Base-by-base conservation (phyloP, 2,113 vertebrate species). In the Hemiprocne comata region DNA sequence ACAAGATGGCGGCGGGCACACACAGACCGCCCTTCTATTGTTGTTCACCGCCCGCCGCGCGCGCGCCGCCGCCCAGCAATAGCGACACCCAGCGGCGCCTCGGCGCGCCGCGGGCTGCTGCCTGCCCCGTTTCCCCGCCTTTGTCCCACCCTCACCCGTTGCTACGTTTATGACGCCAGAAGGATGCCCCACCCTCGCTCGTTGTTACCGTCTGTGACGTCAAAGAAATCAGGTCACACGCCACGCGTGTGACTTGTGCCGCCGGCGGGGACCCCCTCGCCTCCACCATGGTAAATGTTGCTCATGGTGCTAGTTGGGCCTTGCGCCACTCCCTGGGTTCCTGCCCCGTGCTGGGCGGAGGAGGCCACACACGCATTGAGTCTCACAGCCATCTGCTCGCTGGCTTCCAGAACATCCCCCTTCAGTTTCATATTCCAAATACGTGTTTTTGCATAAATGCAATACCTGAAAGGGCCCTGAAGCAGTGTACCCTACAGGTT, bases 61-160 rank as follows among this genome's bases (percentile, higher is more conserved):
- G 10, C 81, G 40, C 82, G 19, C 64, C 66, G 46, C 69, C 83
- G 69, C 82, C 96, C 95, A 58, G 26, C 97, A 97, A 81, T 97
- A 97, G 81, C 94, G 98, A 96, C 98, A 97, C 95, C 98, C 93
- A 97, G 97, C 96, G 98, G 97, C 55, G 33, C 34, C 55, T 12
- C 19, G 4, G 34, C 11, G 55, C 54, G 10, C 25, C 4, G 69
- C 69, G n/a, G 19, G 12, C 10, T 18, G 10, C 48, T 2, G 40
- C 42, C 57, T 12, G 19, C 65, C 10, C 25, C 48, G 7, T 6
- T 23, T 26, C 40, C 20, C 44, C 19, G 54, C 66, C 72, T 57
- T 28, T 29, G 38, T 11, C 54, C 82, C 70, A 7, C 70, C 57
- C 64, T 29, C 58, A 0, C 9, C 8, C 29, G 9, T 2, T 10